phyloP scores from a whole-genome alignment of 2,888 invertebrate genomes.

The Leptinotarsa juncta region DNA sequence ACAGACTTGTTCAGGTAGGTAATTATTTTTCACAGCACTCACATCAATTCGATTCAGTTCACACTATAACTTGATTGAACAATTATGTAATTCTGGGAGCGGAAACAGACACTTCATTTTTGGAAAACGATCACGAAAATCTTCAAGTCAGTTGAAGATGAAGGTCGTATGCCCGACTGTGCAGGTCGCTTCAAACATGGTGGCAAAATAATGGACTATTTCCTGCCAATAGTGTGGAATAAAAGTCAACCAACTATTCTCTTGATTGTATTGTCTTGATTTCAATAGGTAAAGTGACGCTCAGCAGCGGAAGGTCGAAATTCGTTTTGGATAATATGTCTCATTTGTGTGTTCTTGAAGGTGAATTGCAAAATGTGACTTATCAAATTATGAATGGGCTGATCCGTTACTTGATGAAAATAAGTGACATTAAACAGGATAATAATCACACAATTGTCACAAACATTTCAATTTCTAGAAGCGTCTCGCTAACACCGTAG shows the following conservation, averaged over 20 bases:
- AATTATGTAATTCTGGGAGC: background rate
- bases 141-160: conserved; percentile 20
- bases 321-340: conserved; percentile 1
- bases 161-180: conserved; percentile 21
- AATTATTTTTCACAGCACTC: no score
- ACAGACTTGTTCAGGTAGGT: no score
- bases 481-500: no score
- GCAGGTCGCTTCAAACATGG: conserved; percentile 50
- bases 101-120: conserved; percentile 30
- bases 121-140: conserved; percentile 18
- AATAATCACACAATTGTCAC: no score
- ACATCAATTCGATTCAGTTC: no score
- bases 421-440: no score
- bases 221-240: conserved; percentile 58
- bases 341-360: background rate
- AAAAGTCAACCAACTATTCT: conserved; percentile 45
- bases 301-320: conserved; percentile 19
- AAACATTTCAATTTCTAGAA: no score
- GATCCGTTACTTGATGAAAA: no score
- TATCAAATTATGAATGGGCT: no score
- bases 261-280: conserved; percentile 44
- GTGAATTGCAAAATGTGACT: background rate
- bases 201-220: conserved; percentile 60
- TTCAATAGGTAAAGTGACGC: conserved; percentile 31
- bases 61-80: no score